Base-by-base conservation (phyloP, 1,140 invertebrate species). In the Nephila pilipes region DNA sequence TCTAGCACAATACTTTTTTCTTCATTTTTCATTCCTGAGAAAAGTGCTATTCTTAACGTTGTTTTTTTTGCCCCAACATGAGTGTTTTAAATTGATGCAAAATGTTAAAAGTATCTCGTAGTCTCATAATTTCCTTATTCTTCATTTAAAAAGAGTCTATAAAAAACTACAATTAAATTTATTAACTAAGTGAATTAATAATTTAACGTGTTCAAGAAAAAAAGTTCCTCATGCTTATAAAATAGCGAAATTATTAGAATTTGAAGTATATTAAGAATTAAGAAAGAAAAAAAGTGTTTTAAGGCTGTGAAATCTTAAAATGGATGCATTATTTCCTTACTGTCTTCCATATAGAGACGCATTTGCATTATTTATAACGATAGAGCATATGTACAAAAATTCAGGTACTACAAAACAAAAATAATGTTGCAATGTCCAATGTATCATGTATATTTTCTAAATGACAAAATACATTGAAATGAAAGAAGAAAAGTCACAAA, bases 1-100 rank as follows among this genome's bases (percentile, higher is more conserved):
- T 36, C 29, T 18, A 75, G 10, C 63, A 16, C 29, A 69, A 18
- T 60, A 60, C 22, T 60, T 29, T 69, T 69, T 32, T 69, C 6
- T 1, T 32, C 29, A 14, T 29, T 65, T 29, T 65, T 65, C 63
- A 10, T 60, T 75, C 14, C 32, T 32, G 14, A 16, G 69, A 75
- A 75, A 10, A 75, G 69, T 18, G 69, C 36, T 75, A 75, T 75
- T 75, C 18, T 20, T 29, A 36, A 75, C 69, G 69, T 29, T 75
- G 29, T 4, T 75, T 75, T 14, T 36, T 75, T 75, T 75, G 5
- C 12, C 36, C 18, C 69, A 32, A 75, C 63, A 36, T 16, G 29
- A 5, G 32, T 75, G 32, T 29, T 75, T 75, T 32, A 75, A 75
- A 75, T 75, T 25, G 29, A 75, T 75, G 69, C 69, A 75, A 75